These are phyloP conservation scores for Ariopsis seemanni DNA, from an alignment of 2,113 vertebrate genomes.

Conservation along the genomic window DNA sequence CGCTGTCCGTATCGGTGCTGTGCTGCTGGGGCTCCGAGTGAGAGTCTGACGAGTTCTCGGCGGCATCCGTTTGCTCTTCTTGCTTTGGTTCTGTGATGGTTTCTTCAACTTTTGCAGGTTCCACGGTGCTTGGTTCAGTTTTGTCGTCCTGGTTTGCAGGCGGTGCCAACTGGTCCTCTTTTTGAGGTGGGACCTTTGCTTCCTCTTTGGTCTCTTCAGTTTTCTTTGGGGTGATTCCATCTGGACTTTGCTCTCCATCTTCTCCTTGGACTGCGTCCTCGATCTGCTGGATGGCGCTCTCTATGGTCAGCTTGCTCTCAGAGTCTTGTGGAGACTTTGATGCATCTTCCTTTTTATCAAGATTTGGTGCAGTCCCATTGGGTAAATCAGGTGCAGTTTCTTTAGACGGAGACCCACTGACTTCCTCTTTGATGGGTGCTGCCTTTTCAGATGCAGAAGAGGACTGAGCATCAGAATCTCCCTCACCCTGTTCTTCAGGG, in stretches of 20 bases:
- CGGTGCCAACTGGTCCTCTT: background rate
- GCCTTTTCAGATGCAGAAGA: constrained; percentile 56
- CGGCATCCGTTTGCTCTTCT: constrained; percentile 17
- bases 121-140: constrained; percentile 23
- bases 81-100: constrained; percentile 13
- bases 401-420: background rate
- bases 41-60: constrained; percentile 24
- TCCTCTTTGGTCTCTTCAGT: background rate
- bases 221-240: constrained; percentile 1
- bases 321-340: constrained; percentile 41
- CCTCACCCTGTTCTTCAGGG: constrained; percentile 53
- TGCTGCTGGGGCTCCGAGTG: constrained; percentile 11
- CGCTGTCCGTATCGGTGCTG: constrained; percentile 40
- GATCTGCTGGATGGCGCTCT: constrained; percentile 46
- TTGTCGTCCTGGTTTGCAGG: background rate
- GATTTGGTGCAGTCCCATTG: constrained; percentile 59
- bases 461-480: background rate
- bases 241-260: constrained; percentile 27
- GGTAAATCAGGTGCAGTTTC: constrained; percentile 19
- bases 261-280: constrained; percentile 46
- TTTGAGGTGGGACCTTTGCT: background rate
- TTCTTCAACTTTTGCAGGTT: constrained; percentile 11
- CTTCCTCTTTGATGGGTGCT: constrained; percentile 53
- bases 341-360: constrained; percentile 15
- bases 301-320: constrained; percentile 39